These are phyloP conservation scores for Channa argus DNA, from an alignment of 2,113 vertebrate species.

Conservation along the genomic window DNA sequence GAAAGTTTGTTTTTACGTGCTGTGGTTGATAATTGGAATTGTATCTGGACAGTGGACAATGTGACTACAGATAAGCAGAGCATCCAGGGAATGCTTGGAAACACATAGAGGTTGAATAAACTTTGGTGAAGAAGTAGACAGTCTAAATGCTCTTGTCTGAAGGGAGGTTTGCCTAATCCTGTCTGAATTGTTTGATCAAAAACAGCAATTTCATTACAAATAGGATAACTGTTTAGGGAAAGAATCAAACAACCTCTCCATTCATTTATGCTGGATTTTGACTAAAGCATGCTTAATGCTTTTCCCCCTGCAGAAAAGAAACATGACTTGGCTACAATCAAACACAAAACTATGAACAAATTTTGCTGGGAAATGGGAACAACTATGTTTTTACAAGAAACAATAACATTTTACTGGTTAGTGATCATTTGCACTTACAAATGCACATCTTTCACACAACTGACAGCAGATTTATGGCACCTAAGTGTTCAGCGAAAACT, in stretches of 20 bases:
- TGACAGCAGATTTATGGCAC: neutral
- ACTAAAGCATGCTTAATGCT: constrained; percentile 19
- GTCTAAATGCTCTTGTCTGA: constrained; percentile 44
- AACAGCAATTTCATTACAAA: constrained; percentile 46
- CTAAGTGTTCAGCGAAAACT: neutral
- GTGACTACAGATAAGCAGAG: constrained; percentile 45
- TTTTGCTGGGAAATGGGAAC: no score
- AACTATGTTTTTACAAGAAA: no score
- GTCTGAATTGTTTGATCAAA: constrained; percentile 62
- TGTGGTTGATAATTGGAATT: constrained; percentile 24
- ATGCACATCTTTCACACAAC: no score
- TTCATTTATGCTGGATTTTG: constrained; percentile 58
- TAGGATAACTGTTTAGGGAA: constrained; percentile 52
- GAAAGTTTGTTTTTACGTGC: constrained; percentile 25
- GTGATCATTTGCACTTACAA: no score
- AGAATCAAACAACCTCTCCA: constrained; percentile 53
- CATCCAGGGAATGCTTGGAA: constrained; percentile 32
- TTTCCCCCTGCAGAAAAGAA: constrained; percentile 30
- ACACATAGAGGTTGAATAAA: constrained; percentile 45
- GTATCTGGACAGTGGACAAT: constrained; percentile 48
- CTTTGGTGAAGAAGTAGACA: constrained; percentile 34
- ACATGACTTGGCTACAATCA: constrained; percentile 26
- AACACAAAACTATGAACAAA: neutral
- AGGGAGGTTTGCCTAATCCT: constrained; percentile 45
- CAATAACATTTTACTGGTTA: no score